Base-by-base conservation (phyloP, 53 echinoderm and acorn worm species). In the Patiria pectinifera region DNA sequence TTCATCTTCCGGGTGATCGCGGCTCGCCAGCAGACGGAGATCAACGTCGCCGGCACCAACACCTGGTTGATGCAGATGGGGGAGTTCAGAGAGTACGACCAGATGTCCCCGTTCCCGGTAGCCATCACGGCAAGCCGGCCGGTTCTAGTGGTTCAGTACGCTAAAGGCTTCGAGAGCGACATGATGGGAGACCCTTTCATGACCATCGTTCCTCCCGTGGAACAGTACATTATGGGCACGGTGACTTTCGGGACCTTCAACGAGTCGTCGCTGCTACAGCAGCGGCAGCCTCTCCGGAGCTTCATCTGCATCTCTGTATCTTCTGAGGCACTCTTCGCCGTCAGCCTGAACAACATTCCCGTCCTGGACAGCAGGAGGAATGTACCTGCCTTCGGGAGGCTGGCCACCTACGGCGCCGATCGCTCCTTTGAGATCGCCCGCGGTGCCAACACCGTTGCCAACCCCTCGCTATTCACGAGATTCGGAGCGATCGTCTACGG, bases 171-270 rank as follows among this genome's bases (percentile, higher is more conserved):
- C 83, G 96, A 97, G 84, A 94, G 93, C 49, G 97, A 97, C 77
- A 92, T 93, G 49, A 93, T 92, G 21, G 97, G 97, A 45, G 97
- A 97, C 58, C 97, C 97, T 6, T 95, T 95, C 87, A 97, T 97
- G 97, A 92, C 91, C 62, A 23, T 98, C 26, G 86, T 98, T 62
- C 98, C 98, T 14, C 98, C 98, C 18, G 92, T 98, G 10, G 98
- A 98, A 83, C 98, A 98, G 90, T 98, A 96, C 85, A 87, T 98
- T 63, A 86, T 86, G 80, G 96, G 93, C 19, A 91, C 91, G 46
- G 91, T 98, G 18, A 96, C 96, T 45, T 98, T 98, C 62, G 98
- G 96, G 53, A 93, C 96, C 11, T 96, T 98, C 78, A 95, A 96
- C 92, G 91, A 93, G 26, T 91, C 95, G 19, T 93, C 91, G 8